Conservation (phyloP, 53 echinoderm and acorn worm genomes). For the Stichopus horrens region DNA sequence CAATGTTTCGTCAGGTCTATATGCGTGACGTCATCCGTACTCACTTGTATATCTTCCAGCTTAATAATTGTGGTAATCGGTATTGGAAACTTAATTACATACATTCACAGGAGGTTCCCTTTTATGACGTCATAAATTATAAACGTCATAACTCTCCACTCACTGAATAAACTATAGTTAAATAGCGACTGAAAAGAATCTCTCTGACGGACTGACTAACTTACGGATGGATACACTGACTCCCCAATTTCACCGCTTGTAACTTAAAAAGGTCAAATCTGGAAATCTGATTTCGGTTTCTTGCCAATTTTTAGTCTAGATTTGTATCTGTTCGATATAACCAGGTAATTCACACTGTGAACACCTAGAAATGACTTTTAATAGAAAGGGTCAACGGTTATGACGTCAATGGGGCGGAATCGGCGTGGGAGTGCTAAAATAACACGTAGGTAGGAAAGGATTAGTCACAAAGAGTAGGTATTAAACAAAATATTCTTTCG, state of each 20-base stretch:
- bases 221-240: no score
- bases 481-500: neutral
- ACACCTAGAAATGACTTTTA: neutral
- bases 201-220: no score
- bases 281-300: neutral
- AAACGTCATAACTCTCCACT: no score
- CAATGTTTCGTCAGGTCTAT: no score
- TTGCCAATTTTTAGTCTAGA: neutral
- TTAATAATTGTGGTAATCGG: no score
- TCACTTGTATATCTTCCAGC: no score
- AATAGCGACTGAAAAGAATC: no score
- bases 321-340: neutral
- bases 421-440: neutral
- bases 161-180: no score
- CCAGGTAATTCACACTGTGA: conserved; percentile 10
- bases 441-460: neutral
- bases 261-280: neutral
- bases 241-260: neutral
- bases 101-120: no score
- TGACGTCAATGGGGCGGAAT: neutral
- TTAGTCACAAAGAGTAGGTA: neutral
- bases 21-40: no score
- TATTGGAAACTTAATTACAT: no score
- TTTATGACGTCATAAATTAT: no score
- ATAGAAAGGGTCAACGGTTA: neutral